Conservation (phyloP, 2,797 vertebrate genomes). For the Cryptoblepharus egeriae region DNA sequence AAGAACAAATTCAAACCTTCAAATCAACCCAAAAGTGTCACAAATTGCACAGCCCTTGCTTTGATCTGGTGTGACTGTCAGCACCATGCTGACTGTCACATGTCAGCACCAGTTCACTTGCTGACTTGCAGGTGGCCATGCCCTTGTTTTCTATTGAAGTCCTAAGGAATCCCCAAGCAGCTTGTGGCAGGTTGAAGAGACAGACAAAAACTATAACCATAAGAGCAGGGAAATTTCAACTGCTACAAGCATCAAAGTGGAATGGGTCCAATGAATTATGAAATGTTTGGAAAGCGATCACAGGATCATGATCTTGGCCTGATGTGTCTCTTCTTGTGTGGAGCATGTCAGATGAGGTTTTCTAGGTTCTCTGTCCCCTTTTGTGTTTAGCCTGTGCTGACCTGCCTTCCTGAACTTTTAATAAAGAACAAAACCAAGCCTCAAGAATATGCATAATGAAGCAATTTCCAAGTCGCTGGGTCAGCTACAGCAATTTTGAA, state of each 20-base stretch:
- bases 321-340: not conserved
- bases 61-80: accelerated
- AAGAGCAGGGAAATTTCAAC: not conserved
- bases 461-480: not conserved
- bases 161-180: not conserved
- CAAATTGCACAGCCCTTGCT: not conserved
- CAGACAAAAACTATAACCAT: not conserved
- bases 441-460: not conserved
- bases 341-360: not conserved
- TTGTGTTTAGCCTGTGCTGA: not conserved
- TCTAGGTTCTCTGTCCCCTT: not conserved
- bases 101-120: too few relatives aligned
- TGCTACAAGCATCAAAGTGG: not conserved
- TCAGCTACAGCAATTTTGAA: not conserved
- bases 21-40: not conserved
- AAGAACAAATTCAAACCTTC: not conserved
- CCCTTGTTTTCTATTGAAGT: not conserved
- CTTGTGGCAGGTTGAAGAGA: not conserved
- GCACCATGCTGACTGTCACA: not conserved
- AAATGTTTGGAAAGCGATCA: not conserved
- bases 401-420: not conserved
- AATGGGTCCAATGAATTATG: not conserved
- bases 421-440: not conserved
- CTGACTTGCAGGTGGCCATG: not conserved
- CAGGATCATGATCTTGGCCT: not conserved